Percentiles rank a stretch among this genome's conserved stretches.
phyloP scores from a whole-genome alignment of 2,113 vertebrate species.

The Zingel zingel region DNA sequence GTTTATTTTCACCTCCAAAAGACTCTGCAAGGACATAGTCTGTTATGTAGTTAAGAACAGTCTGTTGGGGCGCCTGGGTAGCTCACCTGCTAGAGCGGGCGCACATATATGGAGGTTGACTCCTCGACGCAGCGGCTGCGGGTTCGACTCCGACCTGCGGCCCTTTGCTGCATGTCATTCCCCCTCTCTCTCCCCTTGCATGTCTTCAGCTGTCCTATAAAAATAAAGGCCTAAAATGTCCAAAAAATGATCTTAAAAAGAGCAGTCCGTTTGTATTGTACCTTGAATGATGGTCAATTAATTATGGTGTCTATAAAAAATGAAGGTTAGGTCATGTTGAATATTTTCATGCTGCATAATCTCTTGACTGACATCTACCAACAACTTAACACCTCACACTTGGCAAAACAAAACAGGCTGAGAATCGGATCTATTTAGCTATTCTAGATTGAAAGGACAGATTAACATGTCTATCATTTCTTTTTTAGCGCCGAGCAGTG shows the following conservation, averaged over 20 bases:
- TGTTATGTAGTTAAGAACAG: background rate
- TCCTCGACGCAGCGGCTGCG: too few relatives aligned
- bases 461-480: background rate
- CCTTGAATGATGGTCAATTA: background rate
- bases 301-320: background rate
- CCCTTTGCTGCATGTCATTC: too few relatives aligned
- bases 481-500: background rate
- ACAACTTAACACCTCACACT: background rate
- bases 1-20: background rate
- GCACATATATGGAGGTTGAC: too few relatives aligned
- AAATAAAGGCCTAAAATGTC: too few relatives aligned
- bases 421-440: background rate
- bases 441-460: background rate
- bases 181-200: too few relatives aligned
- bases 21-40: background rate
- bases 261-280: background rate
- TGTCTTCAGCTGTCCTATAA: too few relatives aligned
- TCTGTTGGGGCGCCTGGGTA: background rate
- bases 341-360: background rate
- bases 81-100: too few relatives aligned
- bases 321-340: background rate
- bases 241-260: too few relatives aligned
- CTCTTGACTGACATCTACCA: background rate
- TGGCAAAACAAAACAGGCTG: slow-evolving; percentile 7
- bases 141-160: too few relatives aligned